Evolutionary conservation across 2,113 vertebrate species (phyloP), one percentile per base, ranked within the genome.

Genomic region (Lophura nycthemera): DNA sequence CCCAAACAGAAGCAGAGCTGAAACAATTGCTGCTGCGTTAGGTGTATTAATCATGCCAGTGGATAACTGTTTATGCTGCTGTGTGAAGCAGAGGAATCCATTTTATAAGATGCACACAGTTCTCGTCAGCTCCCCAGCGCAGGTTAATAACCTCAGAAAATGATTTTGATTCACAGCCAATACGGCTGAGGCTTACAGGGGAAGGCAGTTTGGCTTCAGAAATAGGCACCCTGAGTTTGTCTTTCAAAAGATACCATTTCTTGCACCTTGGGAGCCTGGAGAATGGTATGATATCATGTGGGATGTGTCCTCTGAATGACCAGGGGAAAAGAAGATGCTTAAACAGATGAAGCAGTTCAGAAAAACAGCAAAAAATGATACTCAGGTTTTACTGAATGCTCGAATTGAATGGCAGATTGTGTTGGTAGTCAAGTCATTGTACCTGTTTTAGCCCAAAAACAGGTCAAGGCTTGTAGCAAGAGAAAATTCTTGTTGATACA

Each of bases 61-160:
- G 50, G 87, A 19, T 38, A 66, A 6, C 56, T 78, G 1, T 87
- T 89, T 56, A 56, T 64, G 75, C 75, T 89, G 59, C 38, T 16
- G 1, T n/a, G 89, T 45, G 52, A 79, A 76, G 57, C 66, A 45
- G 70, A 89, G 93, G 80, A 69, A 82, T 94, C 79, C 25, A 54
- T 93, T 88, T 85, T 17, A 40, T 22, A 57, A 81, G 86, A 70
- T 29, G 79, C 54, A 48, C 7, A 21, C n/a, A 63, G 50, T 78
- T 50, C 57, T 84, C 30, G 36, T 64, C 79, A 52, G 72, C 75
- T 80, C 21, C 32, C 74, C 40, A 13, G 66, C 1, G 0, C 50
- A n/a, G 86, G 65, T 86, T 94, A 88, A 83, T 81, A 76, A 72
- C 67, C 52, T 70, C 43, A 29, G n/a, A 27, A 81, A 90, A 67